Evolutionary conservation across 2,797 vertebrate genomes (phyloP).

Genomic region (Darevskia mixta): DNA sequence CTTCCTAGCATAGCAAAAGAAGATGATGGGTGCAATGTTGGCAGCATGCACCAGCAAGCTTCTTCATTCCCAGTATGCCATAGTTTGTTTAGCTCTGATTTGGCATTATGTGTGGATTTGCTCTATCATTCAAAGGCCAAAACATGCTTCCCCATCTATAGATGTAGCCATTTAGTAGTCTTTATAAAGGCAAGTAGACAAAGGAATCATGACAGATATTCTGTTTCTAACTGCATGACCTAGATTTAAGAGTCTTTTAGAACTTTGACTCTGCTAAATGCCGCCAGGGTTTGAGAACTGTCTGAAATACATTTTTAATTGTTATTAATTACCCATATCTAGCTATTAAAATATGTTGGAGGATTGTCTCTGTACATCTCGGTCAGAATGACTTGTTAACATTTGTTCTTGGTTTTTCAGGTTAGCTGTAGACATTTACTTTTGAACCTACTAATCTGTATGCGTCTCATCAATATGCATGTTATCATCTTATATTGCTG

Average conservation of each 20-base stretch:
- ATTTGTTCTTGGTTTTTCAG: constrained; percentile 30
- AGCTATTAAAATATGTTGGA: constrained; percentile 46
- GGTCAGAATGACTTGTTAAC: constrained; percentile 23
- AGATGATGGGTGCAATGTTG: too few species aligned
- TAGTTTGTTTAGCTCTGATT: background rate
- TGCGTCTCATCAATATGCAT: constrained; percentile 24
- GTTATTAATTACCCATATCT: constrained; percentile 46
- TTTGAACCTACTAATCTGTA: constrained; percentile 6
- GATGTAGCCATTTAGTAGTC: background rate
- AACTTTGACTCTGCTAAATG: constrained; percentile 30
- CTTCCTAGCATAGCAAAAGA: too few species aligned
- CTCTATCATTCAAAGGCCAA: background rate
- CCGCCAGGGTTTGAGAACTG: constrained; percentile 15
- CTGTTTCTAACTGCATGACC: constrained; percentile 20
- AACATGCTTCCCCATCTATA: background rate
- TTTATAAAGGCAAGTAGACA: constrained; percentile 19
- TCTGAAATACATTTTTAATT: constrained; percentile 8
- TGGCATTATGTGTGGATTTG: background rate
- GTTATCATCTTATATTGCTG: constrained; percentile 3
- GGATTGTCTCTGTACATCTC: constrained; percentile 40
- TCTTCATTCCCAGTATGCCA: too few species aligned
- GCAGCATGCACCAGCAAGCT: too few species aligned
- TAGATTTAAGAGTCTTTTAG: constrained; percentile 24
- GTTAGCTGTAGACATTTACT: constrained; percentile 29
- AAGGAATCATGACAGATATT: constrained; percentile 15